These are phyloP conservation scores for Odontothrips loti DNA, from an alignment of 2,888 invertebrate genomes.

Conservation along the genomic window DNA sequence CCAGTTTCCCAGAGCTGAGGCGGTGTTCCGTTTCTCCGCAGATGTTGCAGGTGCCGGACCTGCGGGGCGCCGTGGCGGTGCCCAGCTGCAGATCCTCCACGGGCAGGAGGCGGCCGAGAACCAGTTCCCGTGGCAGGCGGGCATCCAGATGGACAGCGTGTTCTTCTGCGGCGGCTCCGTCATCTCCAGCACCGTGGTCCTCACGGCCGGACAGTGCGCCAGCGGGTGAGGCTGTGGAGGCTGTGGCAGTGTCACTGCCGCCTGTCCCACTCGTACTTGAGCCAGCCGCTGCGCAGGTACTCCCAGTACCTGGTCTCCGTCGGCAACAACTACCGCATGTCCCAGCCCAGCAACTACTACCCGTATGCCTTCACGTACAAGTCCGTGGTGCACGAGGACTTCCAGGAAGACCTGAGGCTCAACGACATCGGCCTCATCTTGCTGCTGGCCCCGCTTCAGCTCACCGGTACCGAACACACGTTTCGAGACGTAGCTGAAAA, in stretches of 20 bases:
- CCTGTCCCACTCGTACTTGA: no score
- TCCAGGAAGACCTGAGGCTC: background rate
- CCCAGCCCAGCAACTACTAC: background rate
- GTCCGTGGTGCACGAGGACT: background rate
- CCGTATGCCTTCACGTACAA: background rate
- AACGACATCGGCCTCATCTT: background rate
- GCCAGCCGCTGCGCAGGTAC: no score
- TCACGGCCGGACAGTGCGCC: background rate
- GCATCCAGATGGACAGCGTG: background rate
- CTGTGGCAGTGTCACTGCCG: no score
- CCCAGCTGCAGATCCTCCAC: background rate
- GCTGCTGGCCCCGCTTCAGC: background rate
- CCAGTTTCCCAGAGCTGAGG: no score
- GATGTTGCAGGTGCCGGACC: background rate
- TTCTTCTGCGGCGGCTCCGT: slow-evolving; percentile 3
- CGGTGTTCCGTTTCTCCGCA: no score
- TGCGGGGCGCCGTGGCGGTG: background rate
- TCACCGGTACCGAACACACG: background rate
- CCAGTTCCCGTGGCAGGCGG: background rate
- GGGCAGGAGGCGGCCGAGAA: background rate
- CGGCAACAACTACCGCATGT: background rate
- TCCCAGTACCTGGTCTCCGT: background rate
- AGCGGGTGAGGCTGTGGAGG: background rate
- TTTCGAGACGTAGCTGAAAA: no score
- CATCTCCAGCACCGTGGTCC: background rate